These are phyloP conservation scores for Micrastur ruficollis DNA, from an alignment of 2,797 vertebrate genomes.

Conservation along the genomic window DNA sequence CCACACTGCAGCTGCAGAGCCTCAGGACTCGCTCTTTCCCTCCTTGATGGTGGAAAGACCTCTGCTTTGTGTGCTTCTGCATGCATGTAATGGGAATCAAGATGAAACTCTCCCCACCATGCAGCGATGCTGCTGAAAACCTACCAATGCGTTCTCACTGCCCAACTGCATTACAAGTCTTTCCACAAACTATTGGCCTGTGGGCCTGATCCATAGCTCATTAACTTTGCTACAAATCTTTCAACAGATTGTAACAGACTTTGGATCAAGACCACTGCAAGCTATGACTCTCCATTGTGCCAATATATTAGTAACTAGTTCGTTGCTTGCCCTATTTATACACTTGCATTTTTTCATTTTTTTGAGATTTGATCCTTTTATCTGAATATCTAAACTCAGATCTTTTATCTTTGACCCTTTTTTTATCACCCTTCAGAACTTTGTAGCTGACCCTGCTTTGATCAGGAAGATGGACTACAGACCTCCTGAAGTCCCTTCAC, in stretches of 20 bases:
- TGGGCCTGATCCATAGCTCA: neutral
- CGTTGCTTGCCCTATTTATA: neutral
- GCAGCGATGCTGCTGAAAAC: neutral
- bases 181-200: neutral
- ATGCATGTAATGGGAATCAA: neutral
- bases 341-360: rapidly evolving
- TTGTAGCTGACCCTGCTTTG: neutral
- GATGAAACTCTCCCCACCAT: neutral
- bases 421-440: neutral
- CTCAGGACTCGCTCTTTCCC: neutral
- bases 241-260: neutral
- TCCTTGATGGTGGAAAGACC: rapidly evolving
- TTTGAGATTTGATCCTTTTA: neutral
- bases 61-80: neutral
- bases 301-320: neutral
- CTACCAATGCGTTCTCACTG: neutral
- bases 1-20: neutral
- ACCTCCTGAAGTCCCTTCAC: neutral
- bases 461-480: neutral
- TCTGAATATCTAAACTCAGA: neutral
- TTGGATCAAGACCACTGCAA: neutral
- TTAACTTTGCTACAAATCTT: neutral
- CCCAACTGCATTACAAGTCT: neutral
- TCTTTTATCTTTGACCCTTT: neutral
- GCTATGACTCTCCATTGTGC: neutral